Conservation (phyloP, 2,888 invertebrate genomes). For the Cyrtodaria siliqua region DNA sequence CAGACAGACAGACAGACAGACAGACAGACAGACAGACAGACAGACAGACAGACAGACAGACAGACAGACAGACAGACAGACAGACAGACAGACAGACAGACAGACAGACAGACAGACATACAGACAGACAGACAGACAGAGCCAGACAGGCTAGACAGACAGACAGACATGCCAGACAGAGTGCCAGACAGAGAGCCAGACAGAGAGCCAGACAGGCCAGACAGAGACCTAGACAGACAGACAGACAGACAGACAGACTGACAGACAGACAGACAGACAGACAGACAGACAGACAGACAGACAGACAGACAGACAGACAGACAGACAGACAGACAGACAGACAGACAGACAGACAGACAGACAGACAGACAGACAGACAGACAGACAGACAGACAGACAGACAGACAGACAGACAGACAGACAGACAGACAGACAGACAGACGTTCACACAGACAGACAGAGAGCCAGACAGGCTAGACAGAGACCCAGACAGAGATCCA, state of each 20-base stretch:
- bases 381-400: conserved; percentile 1
- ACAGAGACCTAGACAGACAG: not conserved
- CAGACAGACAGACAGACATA: not conserved
- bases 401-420: conserved; percentile 2
- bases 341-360: not conserved
- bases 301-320: conserved; percentile 4
- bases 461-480: no score
- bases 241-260: no score
- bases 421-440: conserved; percentile 1
- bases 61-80: conserved; percentile 3
- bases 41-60: no score
- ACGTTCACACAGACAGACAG: no score
- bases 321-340: not conserved
- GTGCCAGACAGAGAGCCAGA: not conserved
- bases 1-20: no score
- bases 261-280: not conserved
- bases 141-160: not conserved
- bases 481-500: no score
- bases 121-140: conserved; percentile 5
- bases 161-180: conserved; percentile 2
- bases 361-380: conserved; percentile 1
- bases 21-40: no score
- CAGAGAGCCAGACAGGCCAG: conserved; percentile 1
- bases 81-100: no score
- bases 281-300: not conserved